Evolutionary conservation across 2,113 vertebrate species (phyloP).

Genomic region (Oenanthe oenanthe): DNA sequence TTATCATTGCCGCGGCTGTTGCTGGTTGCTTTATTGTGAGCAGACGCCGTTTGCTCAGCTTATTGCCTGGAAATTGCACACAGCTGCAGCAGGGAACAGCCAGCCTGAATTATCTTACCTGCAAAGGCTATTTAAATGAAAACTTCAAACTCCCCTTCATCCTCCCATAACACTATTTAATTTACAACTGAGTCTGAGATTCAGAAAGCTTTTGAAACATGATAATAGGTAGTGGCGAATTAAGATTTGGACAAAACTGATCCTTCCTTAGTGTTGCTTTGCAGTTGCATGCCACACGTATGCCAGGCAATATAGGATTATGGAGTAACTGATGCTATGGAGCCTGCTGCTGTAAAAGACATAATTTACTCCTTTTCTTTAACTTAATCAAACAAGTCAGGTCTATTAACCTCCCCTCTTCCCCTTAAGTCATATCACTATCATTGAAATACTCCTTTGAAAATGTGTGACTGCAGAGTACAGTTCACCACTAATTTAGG

Average conservation of each 20-base stretch:
- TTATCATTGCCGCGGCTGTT: conserved; percentile 36
- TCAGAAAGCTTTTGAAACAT: not conserved
- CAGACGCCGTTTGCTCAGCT: conserved; percentile 33
- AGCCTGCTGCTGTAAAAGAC: not conserved
- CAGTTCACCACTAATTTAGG: not conserved
- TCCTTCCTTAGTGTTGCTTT: not conserved
- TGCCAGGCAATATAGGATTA: not conserved
- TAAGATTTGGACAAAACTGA: not conserved
- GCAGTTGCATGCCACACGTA: not conserved
- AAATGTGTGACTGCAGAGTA: not conserved
- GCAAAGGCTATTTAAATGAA: conserved; percentile 28
- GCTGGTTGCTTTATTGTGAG: not conserved
- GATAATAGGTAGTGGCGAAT: not conserved
- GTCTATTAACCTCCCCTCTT: not conserved
- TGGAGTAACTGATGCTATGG: not conserved
- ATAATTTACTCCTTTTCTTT: not conserved
- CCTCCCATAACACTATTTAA: not conserved
- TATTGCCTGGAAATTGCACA: conserved; percentile 44
- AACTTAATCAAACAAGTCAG: not conserved
- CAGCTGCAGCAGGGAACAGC: not conserved
- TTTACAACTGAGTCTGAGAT: not conserved
- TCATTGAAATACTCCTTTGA: conserved; percentile 8
- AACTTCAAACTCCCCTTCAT: conserved; percentile 13
- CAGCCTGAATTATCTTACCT: not conserved
- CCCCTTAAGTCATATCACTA: not conserved